Evolutionary conservation across 23 tunicate genomes (phyloP), one percentile per base, ranked within the genome.

Genomic region (Styela clava): DNA sequence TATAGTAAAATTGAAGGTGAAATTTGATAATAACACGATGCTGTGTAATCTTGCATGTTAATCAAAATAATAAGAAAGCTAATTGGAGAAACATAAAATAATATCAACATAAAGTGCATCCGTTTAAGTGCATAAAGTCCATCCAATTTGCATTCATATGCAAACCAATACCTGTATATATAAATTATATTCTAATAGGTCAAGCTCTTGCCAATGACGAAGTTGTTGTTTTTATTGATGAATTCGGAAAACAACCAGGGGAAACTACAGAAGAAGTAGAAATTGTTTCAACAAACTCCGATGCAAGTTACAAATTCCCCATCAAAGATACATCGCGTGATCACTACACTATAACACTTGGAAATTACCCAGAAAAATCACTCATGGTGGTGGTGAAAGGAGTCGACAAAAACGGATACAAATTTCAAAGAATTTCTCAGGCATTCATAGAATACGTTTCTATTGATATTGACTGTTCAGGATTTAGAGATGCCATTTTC

Each of bases 181-280:
- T n/a, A n/a, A n/a, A n/a, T n/a, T n/a, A n/a, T n/a, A n/a, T n/a
- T n/a, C n/a, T n/a, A n/a, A 7, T 37, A 85, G 88, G 88, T 9
- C 88, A 85, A 36, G 83, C 88, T 28, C 33, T 85, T 23, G 23
- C 26, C 1, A 2, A 73, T 5, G 83, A 85, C 37, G 64, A 85
- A 69, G 78, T 79, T 22, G 83, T 69, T 5, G 37, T 85, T 29
- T 29, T 85, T 27, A 26, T 85, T 69, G 83, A 85, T 78, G 62
- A 34, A 20, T 85, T 61, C 62, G 83, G 88, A 3, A 78, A 79
- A 69, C 22, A 78, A 5, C 16, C 78, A 32, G 78, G 79, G 20
- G 79, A 78, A 24, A 30, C 51, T 35, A 81, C 71, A 21, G 68
- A 35, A 16, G 7, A 83, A 26, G 33, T 85, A 3, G 72, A 78